Conservation (phyloP, 2,888 invertebrate genomes). For the Limnephilus rhombicus region DNA sequence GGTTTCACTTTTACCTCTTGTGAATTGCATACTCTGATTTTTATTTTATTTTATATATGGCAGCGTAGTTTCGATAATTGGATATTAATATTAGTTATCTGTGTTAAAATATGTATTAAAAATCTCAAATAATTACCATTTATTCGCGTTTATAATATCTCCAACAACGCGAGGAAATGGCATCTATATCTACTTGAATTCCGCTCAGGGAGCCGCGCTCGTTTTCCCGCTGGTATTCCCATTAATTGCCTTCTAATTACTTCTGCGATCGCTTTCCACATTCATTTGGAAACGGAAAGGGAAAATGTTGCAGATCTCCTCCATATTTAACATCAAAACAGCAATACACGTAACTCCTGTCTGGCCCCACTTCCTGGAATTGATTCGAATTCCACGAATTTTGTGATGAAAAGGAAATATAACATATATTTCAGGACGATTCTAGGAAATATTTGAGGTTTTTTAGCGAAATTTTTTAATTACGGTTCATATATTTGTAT, state of each 20-base stretch:
- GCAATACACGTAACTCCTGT: background rate
- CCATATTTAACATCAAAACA: background rate
- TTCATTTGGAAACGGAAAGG: constrained; percentile 19
- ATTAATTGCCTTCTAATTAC: constrained; percentile 41
- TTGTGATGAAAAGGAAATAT: background rate
- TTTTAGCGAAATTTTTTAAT: background rate
- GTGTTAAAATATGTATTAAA: too few relatives aligned
- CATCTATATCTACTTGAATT: background rate
- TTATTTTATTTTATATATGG: too few relatives aligned
- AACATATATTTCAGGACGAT: background rate
- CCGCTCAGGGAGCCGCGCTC: background rate
- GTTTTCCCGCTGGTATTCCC: background rate
- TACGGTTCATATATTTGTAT: background rate
- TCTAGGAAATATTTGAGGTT: background rate
- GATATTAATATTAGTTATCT: too few relatives aligned
- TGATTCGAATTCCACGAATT: background rate
- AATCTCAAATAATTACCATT: background rate
- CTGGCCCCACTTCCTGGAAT: background rate
- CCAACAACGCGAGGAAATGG: background rate
- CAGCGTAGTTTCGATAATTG: too few relatives aligned
- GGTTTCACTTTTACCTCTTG: too few relatives aligned
- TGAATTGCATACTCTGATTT: too few relatives aligned
- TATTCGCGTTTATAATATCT: background rate
- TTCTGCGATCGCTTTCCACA: constrained; percentile 30
- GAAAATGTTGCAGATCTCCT: background rate